Evolutionary conservation across 2,113 vertebrate species (phyloP).

Genomic region (Hippocampus zosterae): DNA sequence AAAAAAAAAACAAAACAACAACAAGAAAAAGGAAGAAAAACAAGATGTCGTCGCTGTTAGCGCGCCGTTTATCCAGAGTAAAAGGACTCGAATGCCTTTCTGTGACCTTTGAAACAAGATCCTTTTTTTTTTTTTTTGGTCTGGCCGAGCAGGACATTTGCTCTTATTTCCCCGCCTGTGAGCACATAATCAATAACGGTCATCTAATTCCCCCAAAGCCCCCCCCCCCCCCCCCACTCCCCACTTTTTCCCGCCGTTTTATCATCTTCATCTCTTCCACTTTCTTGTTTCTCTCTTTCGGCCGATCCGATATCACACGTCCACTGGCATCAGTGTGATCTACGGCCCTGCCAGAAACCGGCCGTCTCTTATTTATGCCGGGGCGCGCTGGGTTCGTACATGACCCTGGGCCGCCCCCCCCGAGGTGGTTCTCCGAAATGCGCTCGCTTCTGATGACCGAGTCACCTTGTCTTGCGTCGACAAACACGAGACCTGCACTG

Average conservation of each 20-base stretch:
- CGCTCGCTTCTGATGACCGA: constrained; percentile 52
- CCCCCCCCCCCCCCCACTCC: constrained; percentile 12
- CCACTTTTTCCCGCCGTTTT: constrained; percentile 29
- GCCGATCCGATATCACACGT: constrained; percentile 62
- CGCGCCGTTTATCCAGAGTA: constrained; percentile 55
- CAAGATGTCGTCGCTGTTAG: background rate
- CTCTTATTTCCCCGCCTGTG: constrained; percentile 55
- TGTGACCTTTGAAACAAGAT: constrained; percentile 75
- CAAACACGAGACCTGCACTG: background rate
- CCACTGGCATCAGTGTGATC: constrained; percentile 61
- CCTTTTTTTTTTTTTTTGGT: constrained; percentile 76
- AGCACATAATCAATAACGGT: constrained; percentile 73
- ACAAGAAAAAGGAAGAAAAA: too few species aligned
- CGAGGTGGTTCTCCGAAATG: constrained; percentile 60
- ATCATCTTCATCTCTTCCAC: constrained; percentile 36
- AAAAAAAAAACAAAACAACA: background rate
- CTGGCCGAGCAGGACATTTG: constrained; percentile 68
- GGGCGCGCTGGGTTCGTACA: constrained; percentile 50
- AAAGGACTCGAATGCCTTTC: constrained; percentile 64
- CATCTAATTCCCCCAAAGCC: constrained; percentile 44
- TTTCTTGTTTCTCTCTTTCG: constrained; percentile 49
- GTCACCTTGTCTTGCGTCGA: constrained; percentile 62
- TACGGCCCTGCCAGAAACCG: constrained; percentile 58
- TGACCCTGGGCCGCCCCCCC: constrained; percentile 60
- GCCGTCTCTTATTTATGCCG: constrained; percentile 62